Base-by-base conservation (phyloP, 2,888 invertebrate species). In the Lissocephala sabroskyi region DNA sequence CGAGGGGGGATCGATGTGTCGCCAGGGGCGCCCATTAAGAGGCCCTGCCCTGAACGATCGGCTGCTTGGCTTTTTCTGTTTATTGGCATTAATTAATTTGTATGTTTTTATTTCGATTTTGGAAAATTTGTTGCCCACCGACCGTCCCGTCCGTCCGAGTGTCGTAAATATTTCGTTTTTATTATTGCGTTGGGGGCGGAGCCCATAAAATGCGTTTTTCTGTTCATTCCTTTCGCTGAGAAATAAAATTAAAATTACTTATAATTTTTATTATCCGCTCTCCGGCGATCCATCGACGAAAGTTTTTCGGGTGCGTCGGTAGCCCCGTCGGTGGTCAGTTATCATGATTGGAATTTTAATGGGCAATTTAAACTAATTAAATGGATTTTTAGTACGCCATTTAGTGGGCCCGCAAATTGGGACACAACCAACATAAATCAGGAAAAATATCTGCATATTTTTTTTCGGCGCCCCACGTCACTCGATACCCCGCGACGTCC, bases 31-130 rank as follows among this genome's bases (percentile, higher is more conserved):
- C 32, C 57, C 52, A 52, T 56, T 67, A 71, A 71, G 59, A 59
- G 49, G 32, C 37, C 40, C 18, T 45, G 52, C 43, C 32, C 41
- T 40, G 39, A 10, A 19, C 29, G 2, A 26, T 40, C 6, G 13
- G n/a, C 40, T 23, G 4, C 17, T 55, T 46, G 14, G 16, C 44
- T 52, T 58, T 56, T 7, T 50, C 56, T 62, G 65, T 68, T 68
- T 68, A 68, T 68, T 76, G 68, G 57, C 58, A 56, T 67, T 73
- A 76, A 71, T 71, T 71, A 71, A 71, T 71, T 71, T 76, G 71
- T 71, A 73, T 71, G 74, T 71, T 71, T 71, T 73, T 65, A 73
- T 73, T 65, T 71, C 70, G 58, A 76, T 68, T 70, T 71, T 56
- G 53, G 54, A 52, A 67, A 59, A 47, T 52, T 56, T 46, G 9